phyloP scores from a whole-genome alignment of 2,888 invertebrate genomes.

The Asteroscopus sphinx region DNA sequence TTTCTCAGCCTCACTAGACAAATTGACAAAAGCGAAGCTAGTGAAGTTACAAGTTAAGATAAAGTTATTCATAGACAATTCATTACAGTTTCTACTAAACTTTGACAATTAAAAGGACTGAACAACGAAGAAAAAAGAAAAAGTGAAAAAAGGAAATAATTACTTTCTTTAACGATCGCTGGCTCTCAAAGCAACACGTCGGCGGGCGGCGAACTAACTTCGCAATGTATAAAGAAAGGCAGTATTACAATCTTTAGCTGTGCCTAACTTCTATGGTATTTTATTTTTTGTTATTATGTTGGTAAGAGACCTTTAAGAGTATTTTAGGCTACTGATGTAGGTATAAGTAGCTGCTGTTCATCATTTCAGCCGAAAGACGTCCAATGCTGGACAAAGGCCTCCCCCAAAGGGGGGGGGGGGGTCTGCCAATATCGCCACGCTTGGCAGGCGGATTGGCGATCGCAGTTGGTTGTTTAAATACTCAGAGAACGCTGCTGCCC shows the following conservation, averaged over 20 bases:
- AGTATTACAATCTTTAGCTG: conserved; percentile 41
- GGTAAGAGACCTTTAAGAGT: background rate
- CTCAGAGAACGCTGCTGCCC: too few relatives aligned
- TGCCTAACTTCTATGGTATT: conserved; percentile 32
- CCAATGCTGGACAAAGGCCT: too few relatives aligned
- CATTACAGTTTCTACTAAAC: conserved; percentile 74
- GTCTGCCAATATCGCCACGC: too few relatives aligned
- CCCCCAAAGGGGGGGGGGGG: too few relatives aligned
- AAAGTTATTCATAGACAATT: conserved; percentile 62
- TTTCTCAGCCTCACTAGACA: conserved; percentile 27
- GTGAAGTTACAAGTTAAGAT: conserved; percentile 36
- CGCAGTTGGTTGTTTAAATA: too few relatives aligned
- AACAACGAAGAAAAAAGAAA: conserved; percentile 74
- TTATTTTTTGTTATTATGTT: conserved; percentile 13
- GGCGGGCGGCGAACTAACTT: conserved; percentile 51
- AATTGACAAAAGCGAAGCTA: conserved; percentile 36
- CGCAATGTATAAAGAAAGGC: conserved; percentile 61
- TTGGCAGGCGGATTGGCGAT: too few relatives aligned
- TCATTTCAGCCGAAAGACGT: too few relatives aligned
- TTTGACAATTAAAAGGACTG: conserved; percentile 84
- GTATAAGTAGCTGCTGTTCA: too few relatives aligned
- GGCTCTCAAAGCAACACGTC: conserved; percentile 62
- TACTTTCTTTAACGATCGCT: conserved; percentile 81
- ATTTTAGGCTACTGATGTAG: background rate
- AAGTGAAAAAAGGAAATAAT: conserved; percentile 78